These are phyloP conservation scores for Drosophila navojoa DNA, from an alignment of 1,140 invertebrate species.

Conservation along the genomic window DNA sequence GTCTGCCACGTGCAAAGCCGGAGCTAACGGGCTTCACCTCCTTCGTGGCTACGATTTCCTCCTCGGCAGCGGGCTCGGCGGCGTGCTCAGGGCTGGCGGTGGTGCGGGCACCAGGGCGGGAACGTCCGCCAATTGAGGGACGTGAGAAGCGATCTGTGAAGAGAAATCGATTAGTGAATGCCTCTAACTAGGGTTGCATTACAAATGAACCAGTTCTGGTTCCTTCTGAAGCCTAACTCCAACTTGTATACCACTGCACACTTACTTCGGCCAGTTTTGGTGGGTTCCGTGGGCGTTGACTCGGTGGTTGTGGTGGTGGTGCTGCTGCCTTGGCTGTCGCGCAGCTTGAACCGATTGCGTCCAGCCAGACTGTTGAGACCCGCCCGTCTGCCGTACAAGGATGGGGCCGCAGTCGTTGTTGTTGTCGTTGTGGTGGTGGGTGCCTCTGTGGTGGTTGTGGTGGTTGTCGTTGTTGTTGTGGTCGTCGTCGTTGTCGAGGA, in stretches of 20 bases:
- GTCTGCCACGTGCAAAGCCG: conserved; percentile 71
- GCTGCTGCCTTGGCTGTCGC: conserved; percentile 64
- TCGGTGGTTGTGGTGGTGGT: conserved; percentile 83
- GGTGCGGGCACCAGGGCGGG: conserved; percentile 68
- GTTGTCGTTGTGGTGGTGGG: conserved; percentile 85
- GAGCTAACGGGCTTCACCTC: conserved; percentile 84
- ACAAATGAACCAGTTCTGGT: background rate
- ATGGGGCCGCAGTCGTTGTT: conserved; percentile 85
- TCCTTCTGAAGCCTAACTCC: background rate
- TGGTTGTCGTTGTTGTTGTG: conserved; percentile 85
- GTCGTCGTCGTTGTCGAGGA: conserved; percentile 85
- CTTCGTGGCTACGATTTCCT: conserved; percentile 78
- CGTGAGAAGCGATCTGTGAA: conserved; percentile 75
- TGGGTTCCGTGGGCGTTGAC: conserved; percentile 64
- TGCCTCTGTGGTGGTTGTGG: conserved; percentile 85
- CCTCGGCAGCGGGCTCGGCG: conserved; percentile 66
- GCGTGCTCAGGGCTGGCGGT: conserved; percentile 69
- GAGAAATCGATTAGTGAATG: background rate
- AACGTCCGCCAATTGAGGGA: conserved; percentile 77
- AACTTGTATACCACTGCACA: conserved; percentile 5
- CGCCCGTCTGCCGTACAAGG: conserved; percentile 79
- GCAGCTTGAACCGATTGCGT: conserved; percentile 80
- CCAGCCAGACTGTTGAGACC: conserved; percentile 55
- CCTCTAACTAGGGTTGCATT: background rate
- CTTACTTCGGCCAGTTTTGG: conserved; percentile 79